phyloP scores from a whole-genome alignment of 2,888 invertebrate species.

The Dorcus parallelipipedus region DNA sequence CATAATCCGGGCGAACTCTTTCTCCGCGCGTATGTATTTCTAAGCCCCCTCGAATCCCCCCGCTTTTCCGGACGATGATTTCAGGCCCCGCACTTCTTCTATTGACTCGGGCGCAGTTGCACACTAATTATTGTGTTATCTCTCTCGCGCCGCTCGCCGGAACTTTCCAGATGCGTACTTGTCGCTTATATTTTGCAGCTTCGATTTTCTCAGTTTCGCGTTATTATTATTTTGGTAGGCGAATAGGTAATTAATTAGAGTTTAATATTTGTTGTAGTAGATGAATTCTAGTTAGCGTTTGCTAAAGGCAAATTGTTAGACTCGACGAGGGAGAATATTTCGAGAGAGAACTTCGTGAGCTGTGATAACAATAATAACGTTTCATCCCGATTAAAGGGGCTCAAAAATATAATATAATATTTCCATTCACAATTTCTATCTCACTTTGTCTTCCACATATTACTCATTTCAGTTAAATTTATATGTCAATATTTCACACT shows the following conservation, averaged over 20 bases:
- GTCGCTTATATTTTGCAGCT: neutral
- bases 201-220: neutral
- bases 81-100: slow-evolving; percentile 12
- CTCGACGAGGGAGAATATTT: too few relatives aligned
- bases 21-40: neutral
- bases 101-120: slow-evolving; percentile 19
- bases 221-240: neutral
- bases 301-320: too few relatives aligned
- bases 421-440: too few relatives aligned
- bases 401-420: too few relatives aligned
- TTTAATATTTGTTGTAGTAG: neutral
- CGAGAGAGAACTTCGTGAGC: too few relatives aligned
- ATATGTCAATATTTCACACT: too few relatives aligned
- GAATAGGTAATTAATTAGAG: slow-evolving; percentile 1
- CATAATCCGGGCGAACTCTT: neutral
- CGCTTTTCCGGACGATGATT: slow-evolving; percentile 3
- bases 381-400: too few relatives aligned
- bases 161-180: neutral
- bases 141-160: slow-evolving; percentile 1
- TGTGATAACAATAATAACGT: too few relatives aligned
- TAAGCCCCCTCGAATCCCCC: neutral
- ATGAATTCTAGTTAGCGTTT: neutral
- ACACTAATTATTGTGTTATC: slow-evolving; percentile 24
- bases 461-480: too few relatives aligned
- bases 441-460: too few relatives aligned